phyloP scores from a whole-genome alignment of 2,113 vertebrate species.

The Phycodurus eques region DNA sequence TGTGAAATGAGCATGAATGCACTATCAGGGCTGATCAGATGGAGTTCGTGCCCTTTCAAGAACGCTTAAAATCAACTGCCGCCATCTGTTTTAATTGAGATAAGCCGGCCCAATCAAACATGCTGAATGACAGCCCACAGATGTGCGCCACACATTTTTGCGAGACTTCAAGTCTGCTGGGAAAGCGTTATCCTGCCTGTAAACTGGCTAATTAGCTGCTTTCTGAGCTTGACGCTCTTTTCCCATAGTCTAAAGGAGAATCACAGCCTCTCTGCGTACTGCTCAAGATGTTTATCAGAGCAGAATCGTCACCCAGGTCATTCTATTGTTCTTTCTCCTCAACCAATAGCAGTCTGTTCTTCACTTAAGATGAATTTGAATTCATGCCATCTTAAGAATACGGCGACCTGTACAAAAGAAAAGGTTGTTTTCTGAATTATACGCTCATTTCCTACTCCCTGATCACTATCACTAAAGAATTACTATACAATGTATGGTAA shows the following conservation, averaged over 20 bases:
- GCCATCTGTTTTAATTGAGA: constrained; percentile 67
- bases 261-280: constrained; percentile 15
- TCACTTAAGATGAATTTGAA: too few species aligned
- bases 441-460: too few species aligned
- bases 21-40: constrained; percentile 29
- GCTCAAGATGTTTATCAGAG: constrained; percentile 28
- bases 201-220: constrained; percentile 63
- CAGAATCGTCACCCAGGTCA: too few species aligned
- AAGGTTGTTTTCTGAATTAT: too few species aligned
- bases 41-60: constrained; percentile 30
- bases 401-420: too few species aligned
- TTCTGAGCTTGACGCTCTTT: constrained; percentile 27
- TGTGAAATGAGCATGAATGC: constrained; percentile 36
- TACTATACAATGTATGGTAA: too few species aligned
- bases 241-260: constrained; percentile 17
- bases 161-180: constrained; percentile 55
- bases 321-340: too few species aligned
- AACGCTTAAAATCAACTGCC: constrained; percentile 54
- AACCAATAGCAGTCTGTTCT: too few species aligned
- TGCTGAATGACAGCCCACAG: constrained; percentile 44
- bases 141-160: constrained; percentile 54
- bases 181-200: constrained; percentile 43
- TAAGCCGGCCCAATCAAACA: constrained; percentile 58
- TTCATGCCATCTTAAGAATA: too few species aligned
- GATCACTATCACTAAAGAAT: too few species aligned